Percentiles rank a stretch among this genome's conserved stretches.
These are phyloP conservation scores for Tiliqua scincoides DNA, from an alignment of 2,113 vertebrate species.

Conservation along the genomic window DNA sequence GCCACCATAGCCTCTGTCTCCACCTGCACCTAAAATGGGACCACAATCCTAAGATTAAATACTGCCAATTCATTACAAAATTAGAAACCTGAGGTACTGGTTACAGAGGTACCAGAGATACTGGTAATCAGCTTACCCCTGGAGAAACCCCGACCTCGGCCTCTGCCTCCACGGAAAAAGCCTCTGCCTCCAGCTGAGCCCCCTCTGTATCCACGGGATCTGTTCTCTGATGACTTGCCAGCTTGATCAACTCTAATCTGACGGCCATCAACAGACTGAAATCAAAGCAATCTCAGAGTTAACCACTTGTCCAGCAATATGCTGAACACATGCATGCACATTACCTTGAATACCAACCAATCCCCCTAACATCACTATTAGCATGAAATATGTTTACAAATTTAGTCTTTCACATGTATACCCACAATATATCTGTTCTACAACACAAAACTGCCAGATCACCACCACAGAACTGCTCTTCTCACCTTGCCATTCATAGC, in stretches of 20 bases:
- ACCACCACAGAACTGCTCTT: not conserved
- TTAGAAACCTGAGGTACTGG: fast-evolving
- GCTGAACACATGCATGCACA: fast-evolving
- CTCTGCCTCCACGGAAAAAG: constrained; percentile 84
- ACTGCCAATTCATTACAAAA: fast-evolving
- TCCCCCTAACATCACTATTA: not conserved
- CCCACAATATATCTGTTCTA: no score
- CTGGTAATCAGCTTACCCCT: constrained; percentile 81
- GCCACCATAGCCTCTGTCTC: constrained; percentile 83
- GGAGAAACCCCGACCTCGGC: constrained; percentile 85
- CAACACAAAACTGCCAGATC: not conserved
- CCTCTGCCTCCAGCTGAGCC: constrained; percentile 81
- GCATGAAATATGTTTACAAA: no score
- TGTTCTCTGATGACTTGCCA: constrained; percentile 86
- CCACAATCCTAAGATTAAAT: fast-evolving
- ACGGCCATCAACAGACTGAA: constrained; percentile 90
- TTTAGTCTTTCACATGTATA: no score
- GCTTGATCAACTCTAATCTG: constrained; percentile 95
- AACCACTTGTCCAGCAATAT: fast-evolving
- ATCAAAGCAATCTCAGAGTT: fast-evolving
- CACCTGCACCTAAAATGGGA: constrained; percentile 68
- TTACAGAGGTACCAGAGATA: no score
- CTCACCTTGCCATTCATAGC: constrained; percentile 98
- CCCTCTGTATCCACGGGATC: constrained; percentile 82
- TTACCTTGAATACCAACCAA: not conserved